These are phyloP conservation scores for Mylabris sibirica DNA, from an alignment of 2,888 invertebrate genomes.

Conservation along the genomic window DNA sequence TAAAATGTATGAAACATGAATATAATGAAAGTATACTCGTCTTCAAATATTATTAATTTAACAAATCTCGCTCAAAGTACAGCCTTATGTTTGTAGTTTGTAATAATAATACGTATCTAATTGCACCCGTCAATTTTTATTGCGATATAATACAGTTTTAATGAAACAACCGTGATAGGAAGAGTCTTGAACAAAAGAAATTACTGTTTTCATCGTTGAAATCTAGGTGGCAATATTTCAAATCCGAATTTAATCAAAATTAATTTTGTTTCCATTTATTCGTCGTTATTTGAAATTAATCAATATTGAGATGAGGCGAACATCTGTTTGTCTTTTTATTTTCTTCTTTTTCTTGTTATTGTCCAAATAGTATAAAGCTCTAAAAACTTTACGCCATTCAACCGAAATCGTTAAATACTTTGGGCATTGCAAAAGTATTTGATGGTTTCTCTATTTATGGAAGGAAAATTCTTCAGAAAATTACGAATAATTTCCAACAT, in stretches of 20 bases:
- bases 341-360: background rate
- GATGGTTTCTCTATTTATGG: background rate
- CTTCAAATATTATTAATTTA: conserved; percentile 30
- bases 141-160: conserved; percentile 2
- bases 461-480: background rate
- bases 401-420: conserved; percentile 38
- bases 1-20: conserved; percentile 28
- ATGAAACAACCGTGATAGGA: background rate
- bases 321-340: conserved; percentile 19
- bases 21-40: conserved; percentile 26
- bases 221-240: conserved; percentile 7
- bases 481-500: no score
- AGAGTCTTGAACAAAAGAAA: background rate
- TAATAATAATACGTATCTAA: conserved; percentile 27
- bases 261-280: conserved; percentile 20
- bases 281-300: conserved; percentile 23
- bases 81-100: background rate
- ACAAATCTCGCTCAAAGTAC: conserved; percentile 23
- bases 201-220: background rate
- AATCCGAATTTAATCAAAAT: conserved; percentile 12
- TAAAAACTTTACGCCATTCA: conserved; percentile 32
- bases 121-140: conserved; percentile 31
- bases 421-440: conserved; percentile 24
- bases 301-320: conserved; percentile 17
- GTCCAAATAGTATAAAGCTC: conserved; percentile 19